Evolutionary conservation across 2,888 invertebrate genomes (phyloP).

Genomic region (Ophion obscuratus): DNA sequence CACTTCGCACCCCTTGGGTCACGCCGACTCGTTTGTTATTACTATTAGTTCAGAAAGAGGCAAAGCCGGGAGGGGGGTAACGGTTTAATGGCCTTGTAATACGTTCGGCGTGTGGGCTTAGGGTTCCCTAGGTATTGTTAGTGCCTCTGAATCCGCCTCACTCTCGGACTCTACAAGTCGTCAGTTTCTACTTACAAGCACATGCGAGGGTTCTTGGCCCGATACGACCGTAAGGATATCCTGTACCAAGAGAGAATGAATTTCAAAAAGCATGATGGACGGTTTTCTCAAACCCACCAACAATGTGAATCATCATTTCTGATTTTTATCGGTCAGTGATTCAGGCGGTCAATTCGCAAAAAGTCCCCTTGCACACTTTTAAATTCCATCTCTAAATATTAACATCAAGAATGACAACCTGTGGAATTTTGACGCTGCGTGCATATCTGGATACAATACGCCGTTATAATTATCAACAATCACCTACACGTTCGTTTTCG

Average conservation of each 20-base stretch:
- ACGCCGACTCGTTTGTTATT: constrained; percentile 74
- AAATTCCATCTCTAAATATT: too few relatives aligned
- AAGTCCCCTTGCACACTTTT: too few relatives aligned
- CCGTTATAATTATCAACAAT: too few relatives aligned
- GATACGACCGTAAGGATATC: constrained; percentile 7
- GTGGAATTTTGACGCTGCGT: too few relatives aligned
- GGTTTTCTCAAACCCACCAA: not conserved
- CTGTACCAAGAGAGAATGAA: not conserved
- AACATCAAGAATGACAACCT: too few relatives aligned
- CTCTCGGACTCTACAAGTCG: constrained; percentile 37
- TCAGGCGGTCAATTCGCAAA: too few relatives aligned
- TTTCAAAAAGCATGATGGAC: not conserved
- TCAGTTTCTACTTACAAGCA: constrained; percentile 48
- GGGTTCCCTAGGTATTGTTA: constrained; percentile 47
- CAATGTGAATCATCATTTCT: too few relatives aligned
- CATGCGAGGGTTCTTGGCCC: not conserved
- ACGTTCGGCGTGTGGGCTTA: constrained; percentile 53
- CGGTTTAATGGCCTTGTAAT: constrained; percentile 71
- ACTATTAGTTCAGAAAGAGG: constrained; percentile 68
- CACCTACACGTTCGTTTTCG: too few relatives aligned
- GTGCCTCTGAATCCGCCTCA: constrained; percentile 23
- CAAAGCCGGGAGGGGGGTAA: constrained; percentile 18
- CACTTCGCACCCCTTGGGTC: constrained; percentile 69
- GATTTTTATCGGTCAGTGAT: too few relatives aligned
- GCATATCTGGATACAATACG: too few relatives aligned